These are phyloP conservation scores for Xestia ashworthii DNA, from an alignment of 2,888 invertebrate genomes.

Conservation along the genomic window DNA sequence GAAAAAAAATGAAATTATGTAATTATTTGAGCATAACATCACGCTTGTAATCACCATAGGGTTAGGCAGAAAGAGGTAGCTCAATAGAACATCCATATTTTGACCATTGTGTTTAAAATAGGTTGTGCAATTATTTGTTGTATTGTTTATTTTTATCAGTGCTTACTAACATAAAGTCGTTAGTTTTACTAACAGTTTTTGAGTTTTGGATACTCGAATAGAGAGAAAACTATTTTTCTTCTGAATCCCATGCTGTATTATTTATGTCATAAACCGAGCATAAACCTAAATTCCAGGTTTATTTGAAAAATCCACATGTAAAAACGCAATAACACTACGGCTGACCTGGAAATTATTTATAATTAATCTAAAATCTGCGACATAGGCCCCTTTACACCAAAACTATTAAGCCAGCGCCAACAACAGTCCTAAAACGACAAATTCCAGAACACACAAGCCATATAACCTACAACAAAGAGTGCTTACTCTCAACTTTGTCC, in stretches of 20 bases:
- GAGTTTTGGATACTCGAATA: too few species aligned
- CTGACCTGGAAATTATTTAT: neutral
- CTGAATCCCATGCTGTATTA: too few species aligned
- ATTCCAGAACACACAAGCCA: slow-evolving; percentile 5
- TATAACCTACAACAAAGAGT: slow-evolving; percentile 42
- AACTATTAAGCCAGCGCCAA: neutral
- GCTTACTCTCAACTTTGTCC: slow-evolving; percentile 35
- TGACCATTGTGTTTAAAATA: too few species aligned
- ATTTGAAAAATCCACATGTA: neutral
- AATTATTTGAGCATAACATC: neutral
- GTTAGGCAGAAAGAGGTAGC: neutral
- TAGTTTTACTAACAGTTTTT: too few species aligned
- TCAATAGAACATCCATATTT: neutral
- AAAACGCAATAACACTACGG: neutral
- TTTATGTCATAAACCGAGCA: neutral
- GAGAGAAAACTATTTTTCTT: too few species aligned
- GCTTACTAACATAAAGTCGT: too few species aligned
- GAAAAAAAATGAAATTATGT: neutral
- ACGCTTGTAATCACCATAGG: neutral
- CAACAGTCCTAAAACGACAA: slow-evolving; percentile 37
- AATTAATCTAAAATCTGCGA: too few species aligned
- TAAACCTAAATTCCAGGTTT: neutral
- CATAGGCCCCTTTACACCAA: neutral
- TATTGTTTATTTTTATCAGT: too few species aligned
- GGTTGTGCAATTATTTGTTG: too few species aligned